Evolutionary conservation across 2,888 invertebrate species (phyloP).

Genomic region (Chrysina gloriosa): DNA sequence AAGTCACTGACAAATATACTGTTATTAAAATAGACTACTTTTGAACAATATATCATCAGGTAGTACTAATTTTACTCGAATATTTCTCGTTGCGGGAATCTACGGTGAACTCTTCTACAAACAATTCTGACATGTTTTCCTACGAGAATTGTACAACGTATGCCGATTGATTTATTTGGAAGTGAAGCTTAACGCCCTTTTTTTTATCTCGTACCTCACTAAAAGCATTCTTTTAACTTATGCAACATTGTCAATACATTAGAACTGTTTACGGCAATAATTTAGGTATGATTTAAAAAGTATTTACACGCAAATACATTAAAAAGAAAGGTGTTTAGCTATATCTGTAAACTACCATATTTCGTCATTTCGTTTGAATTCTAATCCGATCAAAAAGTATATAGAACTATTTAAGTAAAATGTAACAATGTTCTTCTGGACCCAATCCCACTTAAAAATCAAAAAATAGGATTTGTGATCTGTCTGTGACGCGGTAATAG

Average conservation of each 20-base stretch:
- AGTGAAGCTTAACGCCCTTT: conserved; percentile 18
- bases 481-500: too few species aligned
- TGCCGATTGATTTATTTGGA: conserved; percentile 30
- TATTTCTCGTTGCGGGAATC: background rate
- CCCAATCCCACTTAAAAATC: too few species aligned
- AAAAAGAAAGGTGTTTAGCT: too few species aligned
- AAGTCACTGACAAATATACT: conserved; percentile 38
- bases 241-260: background rate
- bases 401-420: too few species aligned
- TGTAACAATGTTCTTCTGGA: too few species aligned
- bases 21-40: conserved; percentile 41
- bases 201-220: background rate
- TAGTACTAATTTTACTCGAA: conserved; percentile 34
- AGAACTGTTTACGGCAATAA: too few species aligned
- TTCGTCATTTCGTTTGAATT: too few species aligned
- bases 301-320: background rate
- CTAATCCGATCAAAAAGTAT: too few species aligned
- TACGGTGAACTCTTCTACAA: conserved; percentile 24
- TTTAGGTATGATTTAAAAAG: too few species aligned
- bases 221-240: background rate
- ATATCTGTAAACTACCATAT: too few species aligned
- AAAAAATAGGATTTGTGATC: too few species aligned
- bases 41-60: conserved; percentile 36
- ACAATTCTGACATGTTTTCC: conserved; percentile 27
- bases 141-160: conserved; percentile 14